Conservation (phyloP, 2,888 invertebrate species). For the Pyrgus malvae region DNA sequence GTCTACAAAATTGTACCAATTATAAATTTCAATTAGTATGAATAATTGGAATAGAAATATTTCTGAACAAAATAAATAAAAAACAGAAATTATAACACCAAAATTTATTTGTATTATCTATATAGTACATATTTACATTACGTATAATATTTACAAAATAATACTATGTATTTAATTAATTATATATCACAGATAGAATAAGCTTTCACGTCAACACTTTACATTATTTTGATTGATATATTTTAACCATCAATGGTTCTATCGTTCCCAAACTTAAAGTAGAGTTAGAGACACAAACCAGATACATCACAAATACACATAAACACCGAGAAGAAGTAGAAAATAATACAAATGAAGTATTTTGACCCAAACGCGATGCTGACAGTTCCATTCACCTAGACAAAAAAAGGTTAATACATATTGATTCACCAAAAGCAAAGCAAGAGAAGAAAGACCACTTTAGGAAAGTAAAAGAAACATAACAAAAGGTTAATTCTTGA, state of each 20-base stretch:
- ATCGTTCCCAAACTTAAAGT: conserved; percentile 9
- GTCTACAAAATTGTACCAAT: no score
- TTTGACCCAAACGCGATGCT: conserved; percentile 10
- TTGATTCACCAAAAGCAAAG: conserved; percentile 13
- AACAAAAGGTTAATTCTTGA: not conserved
- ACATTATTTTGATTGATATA: conserved; percentile 9
- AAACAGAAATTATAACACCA: not conserved
- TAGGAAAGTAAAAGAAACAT: not conserved
- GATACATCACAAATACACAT: conserved; percentile 16
- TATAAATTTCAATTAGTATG: no score
- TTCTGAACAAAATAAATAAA: not conserved
- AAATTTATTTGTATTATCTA: not conserved
- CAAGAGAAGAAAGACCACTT: not conserved
- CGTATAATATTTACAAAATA: conserved; percentile 14
- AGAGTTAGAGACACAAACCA: conserved; percentile 10
- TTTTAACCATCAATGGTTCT: not conserved
- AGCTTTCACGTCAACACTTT: conserved; percentile 8
- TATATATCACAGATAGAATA: conserved; percentile 21
- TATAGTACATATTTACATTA: not conserved
- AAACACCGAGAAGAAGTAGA: conserved; percentile 19
- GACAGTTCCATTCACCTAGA: conserved; percentile 23
- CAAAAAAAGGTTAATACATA: conserved; percentile 26
- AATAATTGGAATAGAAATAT: no score
- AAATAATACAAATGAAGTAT: conserved; percentile 17
- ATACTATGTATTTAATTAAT: conserved; percentile 6